These are phyloP conservation scores for Metellina segmentata DNA, from an alignment of 2,888 invertebrate genomes.

Conservation along the genomic window DNA sequence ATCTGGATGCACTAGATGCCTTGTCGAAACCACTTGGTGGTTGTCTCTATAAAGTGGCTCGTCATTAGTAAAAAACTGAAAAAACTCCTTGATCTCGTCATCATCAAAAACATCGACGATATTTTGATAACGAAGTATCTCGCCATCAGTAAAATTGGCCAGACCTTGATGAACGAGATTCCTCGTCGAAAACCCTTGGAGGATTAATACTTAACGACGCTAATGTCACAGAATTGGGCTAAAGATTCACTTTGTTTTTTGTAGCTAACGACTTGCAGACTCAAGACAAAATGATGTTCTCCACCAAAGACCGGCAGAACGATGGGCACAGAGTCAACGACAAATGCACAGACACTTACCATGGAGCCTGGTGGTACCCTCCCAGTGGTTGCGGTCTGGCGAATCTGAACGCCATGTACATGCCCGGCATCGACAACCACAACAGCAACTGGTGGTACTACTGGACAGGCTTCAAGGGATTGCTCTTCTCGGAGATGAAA, in stretches of 20 bases:
- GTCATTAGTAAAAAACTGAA: no score
- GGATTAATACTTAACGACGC: no score
- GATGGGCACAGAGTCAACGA: background rate
- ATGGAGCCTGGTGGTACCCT: slow-evolving; percentile 12
- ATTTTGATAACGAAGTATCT: no score
- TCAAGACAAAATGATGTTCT: background rate
- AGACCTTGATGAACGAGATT: no score
- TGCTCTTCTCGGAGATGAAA: background rate
- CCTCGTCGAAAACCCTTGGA: no score
- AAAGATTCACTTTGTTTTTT: background rate
- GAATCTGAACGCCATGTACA: background rate
- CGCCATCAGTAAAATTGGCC: no score
- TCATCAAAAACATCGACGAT: no score
- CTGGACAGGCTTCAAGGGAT: background rate
- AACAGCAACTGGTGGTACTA: slow-evolving; percentile 4
- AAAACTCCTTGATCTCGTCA: no score
- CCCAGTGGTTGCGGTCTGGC: background rate
- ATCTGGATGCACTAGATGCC: no score
- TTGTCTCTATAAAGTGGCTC: no score
- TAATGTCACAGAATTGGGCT: background rate
- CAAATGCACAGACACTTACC: background rate
- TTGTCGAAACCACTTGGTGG: background rate
- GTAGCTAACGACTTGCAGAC: background rate
- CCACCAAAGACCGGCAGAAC: slow-evolving; percentile 3
- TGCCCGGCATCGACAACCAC: background rate